These are phyloP conservation scores for Xerus inauris DNA, from an alignment of 2,113 vertebrate species.

Conservation along the genomic window DNA sequence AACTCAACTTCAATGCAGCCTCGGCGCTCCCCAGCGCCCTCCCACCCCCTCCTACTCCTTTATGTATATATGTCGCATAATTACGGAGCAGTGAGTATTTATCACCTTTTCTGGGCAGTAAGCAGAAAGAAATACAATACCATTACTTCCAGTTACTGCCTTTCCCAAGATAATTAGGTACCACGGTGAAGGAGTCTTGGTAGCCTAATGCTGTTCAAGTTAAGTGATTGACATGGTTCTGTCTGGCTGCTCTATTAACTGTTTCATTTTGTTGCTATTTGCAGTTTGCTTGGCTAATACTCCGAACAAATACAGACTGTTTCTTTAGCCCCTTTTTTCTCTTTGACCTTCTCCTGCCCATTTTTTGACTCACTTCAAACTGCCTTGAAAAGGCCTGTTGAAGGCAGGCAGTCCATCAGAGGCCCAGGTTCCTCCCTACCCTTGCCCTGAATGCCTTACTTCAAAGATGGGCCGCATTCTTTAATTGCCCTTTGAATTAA, in stretches of 20 bases:
- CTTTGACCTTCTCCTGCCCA: slow-evolving; percentile 99
- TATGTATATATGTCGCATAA: slow-evolving; percentile 91
- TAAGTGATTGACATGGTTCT: slow-evolving; percentile 99
- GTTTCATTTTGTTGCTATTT: slow-evolving; percentile 99
- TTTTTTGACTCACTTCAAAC: slow-evolving; percentile 99
- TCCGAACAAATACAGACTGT: slow-evolving; percentile 99
- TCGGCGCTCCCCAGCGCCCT: slow-evolving; percentile 47
- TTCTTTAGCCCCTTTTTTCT: slow-evolving; percentile 98
- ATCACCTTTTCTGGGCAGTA: slow-evolving; percentile 91
- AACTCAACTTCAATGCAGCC: slow-evolving; percentile 79
- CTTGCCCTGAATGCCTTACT: slow-evolving; percentile 96
- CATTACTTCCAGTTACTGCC: slow-evolving; percentile 91
- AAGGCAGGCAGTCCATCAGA: slow-evolving; percentile 98
- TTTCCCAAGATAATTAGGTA: slow-evolving; percentile 94
- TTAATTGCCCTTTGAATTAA: slow-evolving; percentile 99
- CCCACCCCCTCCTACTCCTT: slow-evolving; percentile 83
- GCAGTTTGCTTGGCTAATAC: slow-evolving; percentile 99
- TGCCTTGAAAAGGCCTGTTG: slow-evolving; percentile 97
- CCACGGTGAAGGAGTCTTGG: slow-evolving; percentile 87
- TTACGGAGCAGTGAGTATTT: slow-evolving; percentile 90
- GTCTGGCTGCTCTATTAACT: slow-evolving; percentile 99
- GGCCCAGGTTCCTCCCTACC: slow-evolving; percentile 95
- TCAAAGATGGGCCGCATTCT: slow-evolving; percentile 99
- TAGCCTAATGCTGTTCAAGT: slow-evolving; percentile 93
- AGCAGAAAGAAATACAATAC: slow-evolving; percentile 91